phyloP scores from a whole-genome alignment of 2,113 vertebrate genomes.

The Ailurus styani region DNA sequence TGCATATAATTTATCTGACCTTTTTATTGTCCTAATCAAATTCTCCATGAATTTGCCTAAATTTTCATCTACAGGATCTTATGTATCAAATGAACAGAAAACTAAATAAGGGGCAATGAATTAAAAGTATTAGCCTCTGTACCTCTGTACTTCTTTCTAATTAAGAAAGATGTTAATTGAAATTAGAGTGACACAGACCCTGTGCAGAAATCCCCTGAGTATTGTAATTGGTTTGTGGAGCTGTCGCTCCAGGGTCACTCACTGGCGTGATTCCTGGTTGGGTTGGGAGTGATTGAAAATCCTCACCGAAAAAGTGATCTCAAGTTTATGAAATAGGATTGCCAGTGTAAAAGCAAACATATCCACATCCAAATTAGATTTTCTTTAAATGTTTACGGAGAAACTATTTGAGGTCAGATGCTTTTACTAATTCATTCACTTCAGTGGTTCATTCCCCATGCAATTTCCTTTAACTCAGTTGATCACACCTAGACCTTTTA shows the following conservation, averaged over 20 bases:
- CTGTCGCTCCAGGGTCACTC: constrained; percentile 33
- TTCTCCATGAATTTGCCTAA: neutral
- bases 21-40: neutral
- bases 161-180: constrained; percentile 75
- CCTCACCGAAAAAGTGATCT: constrained; percentile 2
- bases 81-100: constrained; percentile 59
- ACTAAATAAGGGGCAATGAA: constrained; percentile 38
- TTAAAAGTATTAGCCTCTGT: constrained; percentile 32
- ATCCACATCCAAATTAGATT: neutral
- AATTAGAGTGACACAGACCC: constrained; percentile 41
- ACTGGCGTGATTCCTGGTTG: neutral
- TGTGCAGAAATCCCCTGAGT: constrained; percentile 42
- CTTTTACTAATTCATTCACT: neutral
- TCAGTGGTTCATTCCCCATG: neutral
- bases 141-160: constrained; percentile 57
- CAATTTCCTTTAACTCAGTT: neutral
- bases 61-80: constrained; percentile 57
- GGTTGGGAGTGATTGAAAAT: constrained; percentile 29
- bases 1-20: neutral
- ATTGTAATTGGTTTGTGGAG: constrained; percentile 67
- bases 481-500: neutral
- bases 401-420: constrained; percentile 9
- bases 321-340: neutral
- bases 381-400: neutral
- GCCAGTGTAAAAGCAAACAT: neutral